Conservation (phyloP, 2,113 vertebrate species). For the Anser brachyrhynchus region DNA sequence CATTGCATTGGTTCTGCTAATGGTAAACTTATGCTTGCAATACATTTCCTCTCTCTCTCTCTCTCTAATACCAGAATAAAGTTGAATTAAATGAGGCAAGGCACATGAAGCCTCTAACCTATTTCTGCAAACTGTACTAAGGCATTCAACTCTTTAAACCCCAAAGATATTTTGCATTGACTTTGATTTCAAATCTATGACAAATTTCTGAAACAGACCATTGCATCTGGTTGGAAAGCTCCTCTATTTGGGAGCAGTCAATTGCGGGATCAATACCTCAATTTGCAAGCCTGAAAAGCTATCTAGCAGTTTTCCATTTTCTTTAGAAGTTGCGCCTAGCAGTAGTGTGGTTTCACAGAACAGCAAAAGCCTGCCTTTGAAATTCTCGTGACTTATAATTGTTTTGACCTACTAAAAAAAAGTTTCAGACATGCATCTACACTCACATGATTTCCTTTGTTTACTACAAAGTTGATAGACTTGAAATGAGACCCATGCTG, state of each 20-base stretch:
- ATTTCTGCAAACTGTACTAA: not conserved
- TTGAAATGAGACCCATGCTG: not conserved
- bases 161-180: not conserved
- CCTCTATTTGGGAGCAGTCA: not conserved
- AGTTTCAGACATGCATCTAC: not conserved
- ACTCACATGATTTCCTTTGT: not conserved
- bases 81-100: conserved; percentile 5
- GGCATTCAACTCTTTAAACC: not conserved
- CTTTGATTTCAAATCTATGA: not conserved
- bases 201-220: not conserved
- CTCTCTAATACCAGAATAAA: not conserved
- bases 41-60: not conserved
- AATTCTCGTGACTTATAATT: not conserved
- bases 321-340: not conserved
- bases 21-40: not conserved
- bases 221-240: not conserved
- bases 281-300: not conserved
- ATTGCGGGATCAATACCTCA: not conserved
- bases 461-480: not conserved
- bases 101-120: not conserved
- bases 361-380: not conserved
- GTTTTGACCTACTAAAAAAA: not conserved
- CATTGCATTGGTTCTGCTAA: conserved; percentile 6
- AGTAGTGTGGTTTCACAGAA: not conserved
- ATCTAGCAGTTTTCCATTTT: not conserved